These are phyloP conservation scores for Theretra japonica DNA, from an alignment of 2,888 invertebrate genomes.

Conservation along the genomic window DNA sequence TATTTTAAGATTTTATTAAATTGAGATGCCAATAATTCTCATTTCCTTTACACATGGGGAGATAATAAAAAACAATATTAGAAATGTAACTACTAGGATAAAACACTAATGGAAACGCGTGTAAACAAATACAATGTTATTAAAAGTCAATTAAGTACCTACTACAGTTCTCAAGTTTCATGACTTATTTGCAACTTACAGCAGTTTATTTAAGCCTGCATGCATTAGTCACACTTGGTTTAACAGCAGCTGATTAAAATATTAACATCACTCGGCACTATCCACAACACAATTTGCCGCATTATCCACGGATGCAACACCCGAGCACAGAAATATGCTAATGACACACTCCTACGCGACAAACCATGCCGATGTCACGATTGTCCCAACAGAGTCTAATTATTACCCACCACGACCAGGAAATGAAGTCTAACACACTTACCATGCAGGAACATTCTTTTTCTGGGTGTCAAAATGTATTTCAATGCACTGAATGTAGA, in stretches of 20 bases:
- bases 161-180: constrained; percentile 10
- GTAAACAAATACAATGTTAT: not conserved
- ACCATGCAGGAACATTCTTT: constrained; percentile 78
- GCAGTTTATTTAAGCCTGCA: not conserved
- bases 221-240: not conserved
- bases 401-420: constrained; percentile 35
- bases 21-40: too few species aligned
- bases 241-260: constrained; percentile 33
- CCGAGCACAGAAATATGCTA: constrained; percentile 61
- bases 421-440: constrained; percentile 49
- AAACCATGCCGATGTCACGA: constrained; percentile 29
- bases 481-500: constrained; percentile 80
- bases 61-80: too few species aligned
- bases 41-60: too few species aligned
- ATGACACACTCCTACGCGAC: constrained; percentile 63
- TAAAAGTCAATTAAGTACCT: not conserved
- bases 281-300: constrained; percentile 1
- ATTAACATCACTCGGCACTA: not conserved
- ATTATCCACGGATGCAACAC: constrained; percentile 15
- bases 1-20: too few species aligned
- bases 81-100: too few species aligned
- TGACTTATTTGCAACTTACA: not conserved
- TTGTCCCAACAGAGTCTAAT: constrained; percentile 28
- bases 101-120: not conserved
- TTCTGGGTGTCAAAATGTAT: constrained; percentile 80